Evolutionary conservation across 2,797 vertebrate genomes (phyloP).

Genomic region (Eleutherodactylus coqui): DNA sequence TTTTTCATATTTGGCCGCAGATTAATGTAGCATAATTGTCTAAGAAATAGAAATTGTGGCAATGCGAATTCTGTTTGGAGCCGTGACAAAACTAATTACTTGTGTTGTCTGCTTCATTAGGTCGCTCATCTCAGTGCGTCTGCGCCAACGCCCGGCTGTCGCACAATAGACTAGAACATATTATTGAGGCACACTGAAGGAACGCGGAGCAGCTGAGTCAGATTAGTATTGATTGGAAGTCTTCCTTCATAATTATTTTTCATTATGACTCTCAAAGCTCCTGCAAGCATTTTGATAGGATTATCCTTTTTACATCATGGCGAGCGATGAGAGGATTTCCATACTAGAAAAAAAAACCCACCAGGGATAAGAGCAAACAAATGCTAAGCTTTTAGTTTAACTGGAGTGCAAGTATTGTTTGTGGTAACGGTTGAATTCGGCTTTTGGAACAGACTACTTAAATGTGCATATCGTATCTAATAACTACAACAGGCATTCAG

Average conservation of each 20-base stretch:
- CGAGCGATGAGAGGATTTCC: conserved; percentile 27
- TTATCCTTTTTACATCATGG: neutral
- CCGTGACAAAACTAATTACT: conserved; percentile 74
- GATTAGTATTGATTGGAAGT: conserved; percentile 64
- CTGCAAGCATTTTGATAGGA: conserved; percentile 59
- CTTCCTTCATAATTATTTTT: conserved; percentile 65
- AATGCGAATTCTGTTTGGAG: conserved; percentile 63
- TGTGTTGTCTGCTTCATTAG: conserved; percentile 69
- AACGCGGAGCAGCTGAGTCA: conserved; percentile 57
- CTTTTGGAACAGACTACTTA: neutral
- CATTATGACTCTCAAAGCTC: conserved; percentile 53
- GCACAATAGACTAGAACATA: conserved; percentile 54
- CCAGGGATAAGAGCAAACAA: conserved; percentile 29
- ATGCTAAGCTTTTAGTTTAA: conserved; percentile 1
- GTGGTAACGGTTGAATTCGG: neutral
- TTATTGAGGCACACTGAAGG: conserved; percentile 60
- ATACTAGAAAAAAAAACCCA: conserved; percentile 48
- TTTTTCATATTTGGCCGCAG: conserved; percentile 52
- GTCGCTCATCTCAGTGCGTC: conserved; percentile 52
- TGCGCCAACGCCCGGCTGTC: conserved; percentile 42
- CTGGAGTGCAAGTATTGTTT: conserved; percentile 6
- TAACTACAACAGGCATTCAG: neutral
- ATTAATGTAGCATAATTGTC: conserved; percentile 59
- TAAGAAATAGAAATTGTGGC: conserved; percentile 44
- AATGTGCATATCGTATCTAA: neutral